Evolutionary conservation across 1,140 invertebrate genomes (phyloP), one percentile per base, ranked within the genome.

Genomic region (Kradibia gibbosae): DNA sequence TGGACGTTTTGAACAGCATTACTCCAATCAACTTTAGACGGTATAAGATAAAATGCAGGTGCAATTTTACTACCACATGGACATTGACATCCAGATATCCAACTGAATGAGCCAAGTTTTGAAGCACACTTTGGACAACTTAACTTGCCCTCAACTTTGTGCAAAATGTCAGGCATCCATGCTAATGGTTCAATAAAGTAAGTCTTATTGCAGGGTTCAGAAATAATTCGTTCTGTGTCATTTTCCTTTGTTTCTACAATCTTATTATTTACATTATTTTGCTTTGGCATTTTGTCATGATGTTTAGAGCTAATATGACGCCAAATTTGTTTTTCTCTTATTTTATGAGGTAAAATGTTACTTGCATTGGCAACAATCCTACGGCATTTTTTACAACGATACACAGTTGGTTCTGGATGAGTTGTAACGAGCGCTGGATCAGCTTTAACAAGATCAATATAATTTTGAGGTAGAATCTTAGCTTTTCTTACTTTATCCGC

Each of bases 1-100:
- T 97, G 95, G 80, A 97, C 94, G 89, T 97, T 97, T 88, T 97
- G 95, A 53, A 97, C 95, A 75, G 95, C 94, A 88, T 96, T 96
- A 78, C 95, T 96, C 92, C 95, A 95, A 88, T 97, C 96, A 62
- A 97, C 95, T 91, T 96, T 97, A 5, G 95, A 96, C 70, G 96
- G 96, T 85, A 96, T 94, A 73, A 97, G 90, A 89, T 97, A 97
- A 91, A 97, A 97, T 13, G 95, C 95, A 1, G 96, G 96, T 28
- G 95, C 95, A 76, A 96, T 95, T 89, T 96, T 95, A 81, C 94
- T 94, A 4, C 96, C 96, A 89, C 96, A 97, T 3, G 95, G 95
- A 89, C 96, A 97, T 82, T 95, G 94, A 85, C 94, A 96, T 77
- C 95, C 95, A 92, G 91, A 55, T 71, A 96, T 92, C 96, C 96